These are phyloP conservation scores for Capromys pilorides DNA, from an alignment of 2,797 vertebrate genomes.

Conservation along the genomic window DNA sequence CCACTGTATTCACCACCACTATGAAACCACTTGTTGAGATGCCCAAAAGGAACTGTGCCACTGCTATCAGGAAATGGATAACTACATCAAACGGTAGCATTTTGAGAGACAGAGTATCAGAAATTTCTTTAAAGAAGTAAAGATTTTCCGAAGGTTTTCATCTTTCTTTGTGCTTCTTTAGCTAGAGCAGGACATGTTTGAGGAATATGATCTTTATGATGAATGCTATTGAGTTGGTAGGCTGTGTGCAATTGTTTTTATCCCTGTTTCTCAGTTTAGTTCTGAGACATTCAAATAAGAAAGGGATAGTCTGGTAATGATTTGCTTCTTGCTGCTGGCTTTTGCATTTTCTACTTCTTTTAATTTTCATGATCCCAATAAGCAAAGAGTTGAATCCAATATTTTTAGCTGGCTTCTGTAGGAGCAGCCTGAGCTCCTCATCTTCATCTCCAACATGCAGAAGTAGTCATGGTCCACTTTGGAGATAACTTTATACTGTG, in stretches of 20 bases:
- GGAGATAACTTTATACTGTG: too few relatives aligned
- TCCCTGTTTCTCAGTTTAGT: background rate
- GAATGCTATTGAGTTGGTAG: background rate
- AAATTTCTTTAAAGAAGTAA: background rate
- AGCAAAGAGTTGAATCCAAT: constrained; percentile 44
- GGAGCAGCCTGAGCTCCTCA: too few relatives aligned
- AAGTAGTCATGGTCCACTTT: too few relatives aligned
- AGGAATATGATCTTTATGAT: background rate
- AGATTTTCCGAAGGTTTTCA: background rate
- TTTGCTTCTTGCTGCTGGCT: constrained; percentile 17
- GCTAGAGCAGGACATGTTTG: fast-evolving
- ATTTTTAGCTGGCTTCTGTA: background rate
- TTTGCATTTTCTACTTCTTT: constrained; percentile 69
- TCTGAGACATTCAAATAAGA: constrained; percentile 69
- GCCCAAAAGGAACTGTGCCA: background rate
- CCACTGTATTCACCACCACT: background rate
- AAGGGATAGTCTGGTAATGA: background rate
- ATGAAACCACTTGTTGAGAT: constrained; percentile 57
- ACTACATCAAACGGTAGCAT: background rate
- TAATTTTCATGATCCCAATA: background rate
- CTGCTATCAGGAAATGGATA: background rate
- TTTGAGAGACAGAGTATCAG: background rate
- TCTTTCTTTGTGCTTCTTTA: background rate
- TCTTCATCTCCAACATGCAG: too few relatives aligned
- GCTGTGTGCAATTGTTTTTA: background rate